phyloP scores from a whole-genome alignment of 1,140 invertebrate genomes.

The Temnothorax longispinosus region DNA sequence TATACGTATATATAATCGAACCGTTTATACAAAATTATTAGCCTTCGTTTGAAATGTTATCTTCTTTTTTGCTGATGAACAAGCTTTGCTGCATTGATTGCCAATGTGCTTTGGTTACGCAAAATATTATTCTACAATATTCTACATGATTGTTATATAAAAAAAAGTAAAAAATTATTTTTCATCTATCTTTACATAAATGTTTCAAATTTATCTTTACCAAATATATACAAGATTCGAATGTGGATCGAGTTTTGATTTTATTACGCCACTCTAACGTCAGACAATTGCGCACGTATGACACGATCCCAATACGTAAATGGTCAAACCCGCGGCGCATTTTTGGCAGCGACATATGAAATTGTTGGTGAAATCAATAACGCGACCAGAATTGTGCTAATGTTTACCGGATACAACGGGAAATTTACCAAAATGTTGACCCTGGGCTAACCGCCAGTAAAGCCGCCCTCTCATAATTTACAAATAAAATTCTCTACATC shows the following conservation, averaged over 20 bases:
- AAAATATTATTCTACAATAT: background rate
- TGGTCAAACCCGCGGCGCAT: background rate
- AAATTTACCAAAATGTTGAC: conserved; percentile 23
- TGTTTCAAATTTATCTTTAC: background rate
- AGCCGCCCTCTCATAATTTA: background rate
- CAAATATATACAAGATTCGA: conserved; percentile 4
- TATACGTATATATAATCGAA: background rate
- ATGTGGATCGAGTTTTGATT: conserved; percentile 35
- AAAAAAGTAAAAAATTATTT: background rate
- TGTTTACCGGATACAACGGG: background rate
- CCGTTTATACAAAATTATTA: background rate
- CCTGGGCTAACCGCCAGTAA: conserved; percentile 13
- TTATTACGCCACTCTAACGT: conserved; percentile 28
- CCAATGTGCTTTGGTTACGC: background rate
- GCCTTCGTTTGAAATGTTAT: background rate
- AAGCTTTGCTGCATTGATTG: background rate
- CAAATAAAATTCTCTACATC: conserved; percentile 10
- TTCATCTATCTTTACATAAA: background rate
- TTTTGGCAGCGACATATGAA: conserved; percentile 27
- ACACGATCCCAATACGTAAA: background rate
- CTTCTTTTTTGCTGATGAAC: background rate
- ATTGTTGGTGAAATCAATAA: conserved; percentile 33
- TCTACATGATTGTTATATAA: background rate
- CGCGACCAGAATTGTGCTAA: conserved; percentile 24
- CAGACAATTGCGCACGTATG: background rate